Percentiles rank a stretch among this genome's conserved stretches.
Evolutionary conservation across 1,140 invertebrate species (phyloP).

Genomic region (Drosophila biarmipes): DNA sequence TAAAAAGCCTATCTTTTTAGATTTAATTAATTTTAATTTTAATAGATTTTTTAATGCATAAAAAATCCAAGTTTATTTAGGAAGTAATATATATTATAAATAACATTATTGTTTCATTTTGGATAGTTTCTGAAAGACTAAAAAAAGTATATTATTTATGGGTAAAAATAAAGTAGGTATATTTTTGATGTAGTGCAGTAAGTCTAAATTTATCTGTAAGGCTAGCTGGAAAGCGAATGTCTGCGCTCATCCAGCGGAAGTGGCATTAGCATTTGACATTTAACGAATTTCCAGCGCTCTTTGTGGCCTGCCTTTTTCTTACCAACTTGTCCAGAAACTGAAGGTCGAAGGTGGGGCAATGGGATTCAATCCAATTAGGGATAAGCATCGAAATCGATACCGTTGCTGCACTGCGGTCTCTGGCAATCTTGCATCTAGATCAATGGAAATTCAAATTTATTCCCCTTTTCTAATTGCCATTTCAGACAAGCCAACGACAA

Average conservation of each 20-base stretch:
- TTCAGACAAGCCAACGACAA: conserved; percentile 61
- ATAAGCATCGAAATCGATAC: conserved; percentile 57
- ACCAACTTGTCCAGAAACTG: conserved; percentile 11
- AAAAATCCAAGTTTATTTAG: no score
- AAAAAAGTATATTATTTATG: no score
- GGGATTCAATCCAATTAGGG: conserved; percentile 69
- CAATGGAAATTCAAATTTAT: conserved; percentile 31
- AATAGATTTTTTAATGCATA: no score
- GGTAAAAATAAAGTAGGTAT: background rate
- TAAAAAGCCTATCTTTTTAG: no score
- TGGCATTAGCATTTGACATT: conserved; percentile 70
- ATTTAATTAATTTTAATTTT: no score
- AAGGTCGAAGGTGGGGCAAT: conserved; percentile 67
- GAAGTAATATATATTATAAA: no score
- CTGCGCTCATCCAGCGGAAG: conserved; percentile 37
- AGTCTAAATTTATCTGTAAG: conserved; percentile 33
- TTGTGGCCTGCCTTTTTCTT: conserved; percentile 22
- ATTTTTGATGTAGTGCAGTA: conserved; percentile 3
- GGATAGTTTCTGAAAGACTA: no score
- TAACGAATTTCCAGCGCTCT: conserved; percentile 39
- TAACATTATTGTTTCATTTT: no score
- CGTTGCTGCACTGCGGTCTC: conserved; percentile 16
- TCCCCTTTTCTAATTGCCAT: conserved; percentile 23
- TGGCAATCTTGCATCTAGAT: conserved; percentile 1
- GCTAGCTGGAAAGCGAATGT: conserved; percentile 48